These are phyloP conservation scores for Leguminivora glycinivorella DNA, from an alignment of 1,140 invertebrate species.

Conservation along the genomic window DNA sequence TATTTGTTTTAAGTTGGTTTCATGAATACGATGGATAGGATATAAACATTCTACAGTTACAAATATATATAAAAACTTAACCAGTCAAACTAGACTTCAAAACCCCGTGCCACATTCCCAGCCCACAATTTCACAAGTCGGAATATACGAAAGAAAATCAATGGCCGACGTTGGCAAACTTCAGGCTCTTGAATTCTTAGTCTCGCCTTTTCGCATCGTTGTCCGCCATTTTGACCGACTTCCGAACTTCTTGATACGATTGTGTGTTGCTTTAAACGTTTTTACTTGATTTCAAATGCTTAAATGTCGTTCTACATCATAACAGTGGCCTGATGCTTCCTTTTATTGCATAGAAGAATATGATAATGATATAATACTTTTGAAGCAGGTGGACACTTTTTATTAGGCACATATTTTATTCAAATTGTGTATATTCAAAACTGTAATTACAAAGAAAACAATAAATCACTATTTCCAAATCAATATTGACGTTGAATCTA, in stretches of 20 bases:
- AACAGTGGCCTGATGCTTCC: too few relatives aligned
- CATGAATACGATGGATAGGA: too few relatives aligned
- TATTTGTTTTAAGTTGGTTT: too few relatives aligned
- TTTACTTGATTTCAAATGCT: background rate
- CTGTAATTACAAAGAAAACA: too few relatives aligned
- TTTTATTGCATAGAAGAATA: too few relatives aligned
- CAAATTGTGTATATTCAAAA: too few relatives aligned
- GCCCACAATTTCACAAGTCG: background rate
- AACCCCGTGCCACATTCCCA: background rate
- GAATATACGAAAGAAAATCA: constrained; percentile 25
- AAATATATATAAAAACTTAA: too few relatives aligned
- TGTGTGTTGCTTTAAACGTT: background rate
- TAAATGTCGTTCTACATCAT: too few relatives aligned
- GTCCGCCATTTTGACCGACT: constrained; percentile 5
- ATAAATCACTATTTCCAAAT: background rate
- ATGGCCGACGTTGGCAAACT: constrained; percentile 9
- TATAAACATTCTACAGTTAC: too few relatives aligned
- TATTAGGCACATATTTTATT: too few relatives aligned
- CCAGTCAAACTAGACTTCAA: background rate
- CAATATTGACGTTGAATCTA: background rate
- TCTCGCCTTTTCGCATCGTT: background rate
- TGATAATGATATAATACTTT: background rate
- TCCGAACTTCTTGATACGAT: background rate
- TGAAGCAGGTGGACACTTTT: too few relatives aligned
- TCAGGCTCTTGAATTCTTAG: background rate